Evolutionary conservation across 2,113 vertebrate species (phyloP), one percentile per base, ranked within the genome.

Genomic region (Scolopax mira): DNA sequence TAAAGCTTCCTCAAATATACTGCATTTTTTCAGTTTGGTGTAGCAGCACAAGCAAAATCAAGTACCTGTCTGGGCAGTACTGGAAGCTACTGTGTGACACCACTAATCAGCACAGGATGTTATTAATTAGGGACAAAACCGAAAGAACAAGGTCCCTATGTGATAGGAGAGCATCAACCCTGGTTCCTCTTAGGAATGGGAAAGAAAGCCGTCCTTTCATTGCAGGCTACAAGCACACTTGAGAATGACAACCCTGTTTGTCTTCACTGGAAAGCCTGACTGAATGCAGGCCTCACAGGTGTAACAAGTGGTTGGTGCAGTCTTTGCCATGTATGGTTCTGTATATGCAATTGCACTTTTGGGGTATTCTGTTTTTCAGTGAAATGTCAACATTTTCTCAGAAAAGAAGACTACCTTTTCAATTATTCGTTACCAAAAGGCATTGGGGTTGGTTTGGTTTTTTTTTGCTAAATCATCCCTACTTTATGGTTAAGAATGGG

Each of bases 191-290:
- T 1, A 24, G 84, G 41, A 18, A 7, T 5, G 37, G 35, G 79
- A 49, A 90, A 69, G 86, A 91, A 89, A 94, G 74, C 16, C 41
- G 72, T 37, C 70, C 78, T 87, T 91, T 91, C 84, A 71, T 5
- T 27, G 69, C 80, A 28, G 72, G 72, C 79, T 60, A 23, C 77
- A n/a, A 67, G 89, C 55, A 37, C 89, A 6, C 80, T 81, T 0
- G 3, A 71, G 89, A 49, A 12, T 27, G 95, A 94, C 79, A 95
- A 89, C 90, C 61, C 74, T 71, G 73, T 78, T 79, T 93, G 90
- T 72, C 73, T 62, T 57, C 18, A 13, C 80, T n/a, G 7, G 80
- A 87, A 84, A 39, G 84, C 28, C 69, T 9, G 73, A 23, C 37
- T 7, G 16, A 66, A 10, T 0, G 5, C 28, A 1, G 3, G 33